These are phyloP conservation scores for Steinernema carpocapsae DNA, from an alignment of 2,888 invertebrate species.

Conservation along the genomic window DNA sequence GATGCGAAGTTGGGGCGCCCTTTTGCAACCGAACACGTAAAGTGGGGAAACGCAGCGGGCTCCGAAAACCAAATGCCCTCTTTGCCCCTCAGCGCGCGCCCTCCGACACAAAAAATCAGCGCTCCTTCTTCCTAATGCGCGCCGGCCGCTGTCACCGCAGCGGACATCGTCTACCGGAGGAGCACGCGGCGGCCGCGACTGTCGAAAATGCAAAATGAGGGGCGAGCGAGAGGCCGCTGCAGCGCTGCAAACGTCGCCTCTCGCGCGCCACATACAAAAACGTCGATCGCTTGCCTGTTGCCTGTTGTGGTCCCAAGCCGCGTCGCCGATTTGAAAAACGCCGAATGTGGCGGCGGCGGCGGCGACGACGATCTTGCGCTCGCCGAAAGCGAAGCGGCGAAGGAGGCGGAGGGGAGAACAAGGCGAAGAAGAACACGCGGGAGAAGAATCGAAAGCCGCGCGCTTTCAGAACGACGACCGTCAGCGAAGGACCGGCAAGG, in stretches of 20 bases:
- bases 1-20: neutral
- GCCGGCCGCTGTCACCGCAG: conserved; percentile 5
- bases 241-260: neutral
- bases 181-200: too few relatives aligned
- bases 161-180: neutral
- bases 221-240: neutral
- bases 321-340: conserved; percentile 20
- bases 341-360: conserved; percentile 31
- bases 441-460: conserved; percentile 4
- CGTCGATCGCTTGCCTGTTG: neutral
- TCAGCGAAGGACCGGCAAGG: neutral
- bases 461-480: neutral
- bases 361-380: neutral
- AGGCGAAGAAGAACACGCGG: conserved; percentile 10
- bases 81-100: conserved; percentile 12
- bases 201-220: too few relatives aligned
- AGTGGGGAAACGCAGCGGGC: too few relatives aligned
- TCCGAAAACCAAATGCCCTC: conserved; percentile 12
- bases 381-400: neutral
- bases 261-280: conserved; percentile 16
- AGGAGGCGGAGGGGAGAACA: conserved; percentile 6
- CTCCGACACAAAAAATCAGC: neutral
- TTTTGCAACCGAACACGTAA: too few relatives aligned
- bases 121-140: neutral
- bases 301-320: conserved; percentile 13